Conservation (phyloP, 30 jellyfish, hydroid and myxozoan genomes). For the Mastigias papua region DNA sequence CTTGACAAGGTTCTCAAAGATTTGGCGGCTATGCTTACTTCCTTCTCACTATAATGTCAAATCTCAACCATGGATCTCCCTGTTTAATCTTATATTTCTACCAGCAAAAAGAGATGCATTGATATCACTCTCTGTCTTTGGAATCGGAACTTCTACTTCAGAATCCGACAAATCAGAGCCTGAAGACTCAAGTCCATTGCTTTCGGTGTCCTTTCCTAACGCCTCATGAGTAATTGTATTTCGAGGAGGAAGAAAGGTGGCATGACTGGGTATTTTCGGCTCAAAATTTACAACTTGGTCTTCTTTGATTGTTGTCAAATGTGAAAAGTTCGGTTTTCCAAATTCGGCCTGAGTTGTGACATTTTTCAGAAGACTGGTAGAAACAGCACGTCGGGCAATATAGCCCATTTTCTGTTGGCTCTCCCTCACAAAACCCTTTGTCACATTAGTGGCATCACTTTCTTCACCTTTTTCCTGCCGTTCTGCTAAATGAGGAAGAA, state of each 20-base stretch:
- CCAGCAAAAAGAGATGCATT: constrained; percentile 24
- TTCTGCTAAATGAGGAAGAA: background rate
- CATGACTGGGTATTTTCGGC: background rate
- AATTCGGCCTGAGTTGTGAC: background rate
- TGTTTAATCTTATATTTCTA: background rate
- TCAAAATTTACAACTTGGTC: background rate
- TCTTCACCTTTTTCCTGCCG: background rate
- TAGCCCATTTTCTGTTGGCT: background rate
- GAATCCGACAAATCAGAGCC: constrained; percentile 62
- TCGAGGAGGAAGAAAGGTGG: background rate
- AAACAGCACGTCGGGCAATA: background rate
- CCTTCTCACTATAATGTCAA: background rate
- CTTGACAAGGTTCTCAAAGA: too few relatives aligned
- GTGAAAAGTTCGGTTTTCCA: background rate
- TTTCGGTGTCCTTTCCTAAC: too few relatives aligned
- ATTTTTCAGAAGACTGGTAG: background rate
- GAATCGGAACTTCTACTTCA: constrained; percentile 52
- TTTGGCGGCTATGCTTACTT: too few relatives aligned
- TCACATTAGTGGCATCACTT: background rate
- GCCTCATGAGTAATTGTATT: background rate
- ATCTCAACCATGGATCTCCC: background rate
- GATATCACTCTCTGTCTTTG: constrained; percentile 72
- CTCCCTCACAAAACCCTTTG: background rate
- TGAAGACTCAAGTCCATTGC: constrained; percentile 25
- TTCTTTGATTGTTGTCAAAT: background rate